Base-by-base conservation (phyloP, 2,888 invertebrate genomes). In the Macroteleia sp. region DNA sequence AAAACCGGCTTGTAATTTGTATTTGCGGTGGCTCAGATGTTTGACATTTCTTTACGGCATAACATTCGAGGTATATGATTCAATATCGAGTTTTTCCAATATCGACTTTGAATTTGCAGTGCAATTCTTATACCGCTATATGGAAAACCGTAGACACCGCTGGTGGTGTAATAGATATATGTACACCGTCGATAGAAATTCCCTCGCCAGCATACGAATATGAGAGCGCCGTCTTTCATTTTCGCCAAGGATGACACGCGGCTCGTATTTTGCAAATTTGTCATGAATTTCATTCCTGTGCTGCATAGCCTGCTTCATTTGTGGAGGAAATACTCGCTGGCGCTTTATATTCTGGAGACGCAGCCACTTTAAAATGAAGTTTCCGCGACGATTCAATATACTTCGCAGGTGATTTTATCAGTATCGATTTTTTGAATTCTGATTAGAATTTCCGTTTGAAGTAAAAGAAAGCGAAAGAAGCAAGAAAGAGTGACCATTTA, bases 201-300 rank as follows among this genome's bases (percentile, higher is more conserved):
- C 46, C 39, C 73, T 57, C 44, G 50, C 28, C 41, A 57, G 67
- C 75, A 75, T 79, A 79, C 75, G 75, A 70, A 79, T 70, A 32
- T 44, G 62, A 32, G 30, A 32, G 61, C 34, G 41, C 52, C 75
- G 70, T 71, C 78, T 79, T 75, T 75, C 70, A 79, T 75, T 74
- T 75, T 79, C 62, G 46, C 69, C 44, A 16, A 61, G 56, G 77
- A 69, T 73, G 73, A 74, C 74, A 66, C 61, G 56, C 48, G 34
- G 61, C 74, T 79, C 75, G 70, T 66, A 70, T 71, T 75, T 75
- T 71, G 74, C 66, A 54, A 79, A 79, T 79, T 79, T 66, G 74
- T 75, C 78, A 75, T 78, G 74, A 74, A 78, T 74, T 78, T 70
- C 42, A 69, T 74, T 70, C 54, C 28, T 20, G 42, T 44, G 32